phyloP scores from a whole-genome alignment of 30 jellyfish, hydroid and myxozoan species.

The Aurelia aurita region DNA sequence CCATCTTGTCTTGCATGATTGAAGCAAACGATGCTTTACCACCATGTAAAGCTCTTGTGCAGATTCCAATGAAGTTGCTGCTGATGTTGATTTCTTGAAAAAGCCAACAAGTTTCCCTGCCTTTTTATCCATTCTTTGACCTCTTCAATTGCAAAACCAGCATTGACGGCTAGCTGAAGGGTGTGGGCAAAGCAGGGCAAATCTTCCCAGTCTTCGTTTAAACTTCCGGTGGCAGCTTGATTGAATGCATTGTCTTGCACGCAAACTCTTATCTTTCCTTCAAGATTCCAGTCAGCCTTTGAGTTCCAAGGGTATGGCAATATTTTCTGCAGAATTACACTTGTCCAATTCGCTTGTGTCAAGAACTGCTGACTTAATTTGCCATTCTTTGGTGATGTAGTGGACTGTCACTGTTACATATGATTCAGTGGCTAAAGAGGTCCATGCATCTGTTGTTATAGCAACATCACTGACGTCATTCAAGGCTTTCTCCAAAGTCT shows the following conservation, averaged over 20 bases:
- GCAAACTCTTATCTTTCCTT: constrained; percentile 48
- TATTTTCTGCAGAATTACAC: constrained; percentile 51
- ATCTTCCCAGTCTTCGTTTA: constrained; percentile 46
- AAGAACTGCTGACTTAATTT: constrained; percentile 38
- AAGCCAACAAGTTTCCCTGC: constrained; percentile 26
- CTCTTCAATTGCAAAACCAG: constrained; percentile 46
- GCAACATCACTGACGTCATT: constrained; percentile 40
- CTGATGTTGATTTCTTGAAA: constrained; percentile 25
- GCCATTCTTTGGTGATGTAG: constrained; percentile 51
- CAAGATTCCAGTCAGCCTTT: constrained; percentile 43
- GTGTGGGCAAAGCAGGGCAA: constrained; percentile 63
- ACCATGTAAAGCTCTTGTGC: constrained; percentile 19
- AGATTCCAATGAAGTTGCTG: constrained; percentile 49
- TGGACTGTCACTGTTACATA: constrained; percentile 70
- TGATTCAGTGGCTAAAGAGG: constrained; percentile 59
- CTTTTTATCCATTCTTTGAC: constrained; percentile 3
- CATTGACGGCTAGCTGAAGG: constrained; percentile 66
- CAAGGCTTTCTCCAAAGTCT: constrained; percentile 13
- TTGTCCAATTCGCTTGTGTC: constrained; percentile 60
- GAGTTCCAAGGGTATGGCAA: constrained; percentile 30
- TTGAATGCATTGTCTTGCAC: constrained; percentile 64
- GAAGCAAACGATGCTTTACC: constrained; percentile 46
- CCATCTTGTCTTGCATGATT: constrained; percentile 65
- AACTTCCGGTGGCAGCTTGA: constrained; percentile 64
- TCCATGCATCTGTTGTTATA: constrained; percentile 66